Evolutionary conservation across 2,888 invertebrate species (phyloP).

Genomic region (Elysia crispata): DNA sequence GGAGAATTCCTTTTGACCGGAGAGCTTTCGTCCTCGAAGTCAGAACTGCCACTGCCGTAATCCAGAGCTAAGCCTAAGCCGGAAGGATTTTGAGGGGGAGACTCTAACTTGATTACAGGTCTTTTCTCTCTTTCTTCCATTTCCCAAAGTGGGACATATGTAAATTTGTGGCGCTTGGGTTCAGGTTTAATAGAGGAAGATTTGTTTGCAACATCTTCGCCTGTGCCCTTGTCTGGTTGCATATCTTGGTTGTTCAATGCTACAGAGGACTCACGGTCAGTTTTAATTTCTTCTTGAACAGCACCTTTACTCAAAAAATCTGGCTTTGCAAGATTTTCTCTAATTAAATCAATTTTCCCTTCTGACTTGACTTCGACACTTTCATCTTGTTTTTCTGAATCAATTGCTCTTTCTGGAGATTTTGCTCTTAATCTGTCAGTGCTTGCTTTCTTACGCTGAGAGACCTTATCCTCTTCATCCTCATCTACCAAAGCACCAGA

Average conservation of each 20-base stretch:
- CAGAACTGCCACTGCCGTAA: slow-evolving; percentile 46
- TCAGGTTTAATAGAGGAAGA: not conserved
- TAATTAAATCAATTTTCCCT: too few relatives aligned
- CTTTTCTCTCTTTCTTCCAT: slow-evolving; percentile 36
- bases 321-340: not conserved
- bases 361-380: not conserved
- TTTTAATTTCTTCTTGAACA: not conserved
- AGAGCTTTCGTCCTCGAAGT: slow-evolving; percentile 26
- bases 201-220: not conserved
- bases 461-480: slow-evolving; percentile 21
- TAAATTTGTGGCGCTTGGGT: slow-evolving; percentile 40
- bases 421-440: not conserved
- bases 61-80: slow-evolving; percentile 38
- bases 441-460: not conserved
- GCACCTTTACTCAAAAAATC: not conserved
- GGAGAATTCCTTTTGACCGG: too few relatives aligned
- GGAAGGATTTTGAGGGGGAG: not conserved
- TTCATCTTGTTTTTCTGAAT: too few relatives aligned
- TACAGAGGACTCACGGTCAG: not conserved
- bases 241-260: not conserved
- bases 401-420: not conserved
- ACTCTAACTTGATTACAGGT: slow-evolving; percentile 2
- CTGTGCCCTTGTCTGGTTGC: not conserved
- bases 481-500: slow-evolving; percentile 24
- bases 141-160: slow-evolving; percentile 43